Evolutionary conservation across 37 sponge, comb jelly and placozoan genomes (phyloP), one percentile per base, ranked within the genome.

Genomic region (Chondrosia reniformis): DNA sequence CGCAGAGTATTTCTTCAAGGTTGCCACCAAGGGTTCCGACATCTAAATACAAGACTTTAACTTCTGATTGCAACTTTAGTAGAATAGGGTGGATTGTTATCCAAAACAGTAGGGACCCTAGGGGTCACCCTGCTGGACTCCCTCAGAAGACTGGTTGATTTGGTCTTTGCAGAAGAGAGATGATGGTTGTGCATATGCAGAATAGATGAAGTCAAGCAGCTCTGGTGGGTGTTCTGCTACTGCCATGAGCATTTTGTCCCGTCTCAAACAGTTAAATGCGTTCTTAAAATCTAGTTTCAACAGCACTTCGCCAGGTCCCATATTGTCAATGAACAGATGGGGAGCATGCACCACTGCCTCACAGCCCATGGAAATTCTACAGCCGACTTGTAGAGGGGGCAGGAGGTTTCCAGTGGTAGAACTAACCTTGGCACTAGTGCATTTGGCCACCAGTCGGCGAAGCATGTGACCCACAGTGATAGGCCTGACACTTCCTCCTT

Each of bases 281-380:
- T 78, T 78, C 44, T 12, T 45, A 67, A 56, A 80, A 39, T 52
- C 71, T 33, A 80, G 39, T 37, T 80, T 80, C 37, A 80, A 24
- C 10, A 80, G 38, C 46, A 66, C 27, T 1, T 80, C 34, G 46
- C 43, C 71, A 33, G 41, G 32, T 40, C 5, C 32, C 21, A 67
- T 41, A 24, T 80, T 66, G 15, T 46, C 52, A 3, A 81, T 8
- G 36, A 54, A 71, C 22, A 46, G 25, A n/a, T 73, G 55, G 10
- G 81, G 57, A 27, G 81, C 81, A 71, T 81, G 81, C 31, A 59
- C 81, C 25, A 57, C 81, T 46, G 73, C 73, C 57, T 81, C 81
- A 32, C 44, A 28, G 0, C 81, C 73, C 8, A 43, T 25, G 3
- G 36, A 33, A 9, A 44, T 46, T 54, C 73, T 73, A 49, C 59